These are phyloP conservation scores for Bombylius discolor DNA, from an alignment of 2,888 invertebrate species.

Conservation along the genomic window DNA sequence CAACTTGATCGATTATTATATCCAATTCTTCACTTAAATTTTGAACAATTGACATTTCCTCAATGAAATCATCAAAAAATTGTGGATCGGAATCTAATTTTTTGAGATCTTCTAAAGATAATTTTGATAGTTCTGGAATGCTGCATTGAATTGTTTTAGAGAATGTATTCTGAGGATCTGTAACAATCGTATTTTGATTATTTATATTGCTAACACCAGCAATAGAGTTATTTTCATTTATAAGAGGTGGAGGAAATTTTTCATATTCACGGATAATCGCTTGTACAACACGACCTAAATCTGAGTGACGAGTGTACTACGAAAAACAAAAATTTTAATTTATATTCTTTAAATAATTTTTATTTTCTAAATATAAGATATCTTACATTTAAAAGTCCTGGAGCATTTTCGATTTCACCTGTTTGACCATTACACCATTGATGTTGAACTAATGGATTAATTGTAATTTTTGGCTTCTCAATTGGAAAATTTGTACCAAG, in stretches of 20 bases:
- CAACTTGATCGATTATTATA: constrained; percentile 57
- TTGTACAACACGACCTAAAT: constrained; percentile 67
- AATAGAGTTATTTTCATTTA: constrained; percentile 16
- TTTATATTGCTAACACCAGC: neutral
- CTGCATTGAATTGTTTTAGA: neutral
- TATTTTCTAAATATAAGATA: neutral
- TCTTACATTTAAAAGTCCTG: constrained; percentile 58
- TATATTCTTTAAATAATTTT: no score
- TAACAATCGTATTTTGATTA: neutral
- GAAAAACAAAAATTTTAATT: constrained; percentile 13
- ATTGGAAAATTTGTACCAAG: constrained; percentile 59
- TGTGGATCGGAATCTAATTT: constrained; percentile 56
- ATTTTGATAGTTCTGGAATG: constrained; percentile 33
- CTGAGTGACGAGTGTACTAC: constrained; percentile 62
- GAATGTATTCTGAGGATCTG: neutral
- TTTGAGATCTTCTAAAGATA: constrained; percentile 49
- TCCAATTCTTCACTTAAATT: constrained; percentile 57
- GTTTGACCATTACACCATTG: constrained; percentile 56
- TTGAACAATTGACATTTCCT: constrained; percentile 51
- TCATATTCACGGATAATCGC: constrained; percentile 68
- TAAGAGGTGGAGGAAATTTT: constrained; percentile 44
- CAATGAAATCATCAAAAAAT: constrained; percentile 58
- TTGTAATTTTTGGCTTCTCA: constrained; percentile 55
- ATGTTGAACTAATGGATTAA: constrained; percentile 54
- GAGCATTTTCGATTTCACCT: constrained; percentile 58